A percentile compares a stretch with the other conserved stretches of the same genome.
phyloP scores from a whole-genome alignment of 2,888 invertebrate genomes.

The Phalera bucephala region DNA sequence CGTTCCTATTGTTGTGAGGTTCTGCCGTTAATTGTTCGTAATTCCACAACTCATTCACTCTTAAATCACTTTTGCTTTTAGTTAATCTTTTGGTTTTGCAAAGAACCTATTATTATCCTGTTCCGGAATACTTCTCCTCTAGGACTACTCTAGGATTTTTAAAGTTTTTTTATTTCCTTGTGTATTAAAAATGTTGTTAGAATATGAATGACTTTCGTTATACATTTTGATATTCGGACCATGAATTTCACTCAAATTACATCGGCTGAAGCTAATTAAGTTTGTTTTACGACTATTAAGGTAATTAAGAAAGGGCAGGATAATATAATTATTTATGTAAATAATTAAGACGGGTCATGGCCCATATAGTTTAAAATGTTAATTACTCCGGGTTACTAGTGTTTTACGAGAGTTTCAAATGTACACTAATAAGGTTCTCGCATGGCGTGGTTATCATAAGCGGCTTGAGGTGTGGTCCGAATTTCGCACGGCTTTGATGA shows the following conservation, averaged over 20 bases:
- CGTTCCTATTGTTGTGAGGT: conserved; percentile 35
- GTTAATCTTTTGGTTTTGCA: conserved; percentile 32
- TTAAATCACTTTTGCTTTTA: conserved; percentile 34
- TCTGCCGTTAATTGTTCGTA: conserved; percentile 51
- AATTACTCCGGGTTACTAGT: conserved; percentile 14
- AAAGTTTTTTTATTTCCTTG: conserved; percentile 3
- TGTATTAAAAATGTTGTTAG: conserved; percentile 6
- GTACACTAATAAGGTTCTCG: conserved; percentile 32
- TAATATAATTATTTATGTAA: conserved; percentile 37
- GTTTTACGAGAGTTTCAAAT: conserved; percentile 30
- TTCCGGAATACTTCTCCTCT: no score
- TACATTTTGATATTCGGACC: conserved; percentile 29
- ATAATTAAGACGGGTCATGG: conserved; percentile 33
- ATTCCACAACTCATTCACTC: conserved; percentile 38
- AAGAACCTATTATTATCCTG: no score
- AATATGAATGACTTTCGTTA: conserved; percentile 18
- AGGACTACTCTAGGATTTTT: conserved; percentile 6
- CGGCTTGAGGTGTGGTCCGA: conserved; percentile 55
- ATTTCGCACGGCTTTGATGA: conserved; percentile 60
- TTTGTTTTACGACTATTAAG: conserved; percentile 35
- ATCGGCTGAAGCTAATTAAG: conserved; percentile 27
- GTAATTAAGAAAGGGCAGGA: conserved; percentile 30
- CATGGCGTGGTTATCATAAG: conserved; percentile 19
- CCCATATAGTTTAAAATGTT: conserved; percentile 29
- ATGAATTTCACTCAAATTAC: conserved; percentile 25